Evolutionary conservation across 2,113 vertebrate species (phyloP).

Genomic region (Trogon surrucura): DNA sequence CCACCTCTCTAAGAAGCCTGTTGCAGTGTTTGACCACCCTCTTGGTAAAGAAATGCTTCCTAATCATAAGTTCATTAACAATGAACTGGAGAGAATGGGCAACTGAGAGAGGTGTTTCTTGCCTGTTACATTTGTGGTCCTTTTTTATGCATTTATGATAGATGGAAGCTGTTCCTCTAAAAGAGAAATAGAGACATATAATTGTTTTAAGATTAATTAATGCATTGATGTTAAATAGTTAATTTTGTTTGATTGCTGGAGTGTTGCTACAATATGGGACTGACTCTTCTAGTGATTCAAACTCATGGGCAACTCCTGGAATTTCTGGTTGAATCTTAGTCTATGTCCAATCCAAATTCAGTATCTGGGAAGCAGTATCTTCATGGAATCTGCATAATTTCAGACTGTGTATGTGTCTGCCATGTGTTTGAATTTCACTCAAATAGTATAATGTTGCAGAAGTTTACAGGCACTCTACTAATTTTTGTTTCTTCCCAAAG

Average conservation of each 20-base stretch:
- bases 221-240: background rate
- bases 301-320: background rate
- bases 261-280: background rate
- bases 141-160: background rate
- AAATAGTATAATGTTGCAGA: background rate
- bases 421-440: background rate
- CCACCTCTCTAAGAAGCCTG: too few species aligned
- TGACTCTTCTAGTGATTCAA: background rate
- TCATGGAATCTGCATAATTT: background rate
- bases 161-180: background rate
- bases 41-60: background rate
- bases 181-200: background rate
- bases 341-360: background rate
- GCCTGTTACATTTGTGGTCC: background rate
- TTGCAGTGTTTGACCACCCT: background rate
- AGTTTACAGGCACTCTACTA: background rate
- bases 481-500: constrained; percentile 54
- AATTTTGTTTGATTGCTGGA: background rate
- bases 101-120: background rate
- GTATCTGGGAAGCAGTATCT: background rate
- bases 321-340: background rate
- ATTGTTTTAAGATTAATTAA: background rate
- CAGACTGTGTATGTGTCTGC: background rate
- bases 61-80: background rate
- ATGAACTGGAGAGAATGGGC: background rate